Base-by-base conservation (phyloP, 2,797 vertebrate species). In the Cuculus canorus region DNA sequence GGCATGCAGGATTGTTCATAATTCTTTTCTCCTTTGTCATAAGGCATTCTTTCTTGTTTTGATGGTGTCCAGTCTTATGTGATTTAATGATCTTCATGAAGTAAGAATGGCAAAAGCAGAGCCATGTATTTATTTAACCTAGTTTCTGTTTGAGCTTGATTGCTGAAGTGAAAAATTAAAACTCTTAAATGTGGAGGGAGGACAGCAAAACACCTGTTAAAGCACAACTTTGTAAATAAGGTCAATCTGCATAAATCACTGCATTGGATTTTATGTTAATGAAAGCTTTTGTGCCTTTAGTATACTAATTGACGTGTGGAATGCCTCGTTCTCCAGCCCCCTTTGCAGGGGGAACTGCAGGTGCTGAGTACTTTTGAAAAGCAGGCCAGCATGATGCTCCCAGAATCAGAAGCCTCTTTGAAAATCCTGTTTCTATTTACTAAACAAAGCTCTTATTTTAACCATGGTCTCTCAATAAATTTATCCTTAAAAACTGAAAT, bases 401-500 rank as follows among this genome's bases (percentile, higher is more conserved):
- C 71, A 89, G 54, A 82, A 93, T 89, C 76, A 93, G 78, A 92
- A 63, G 43, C 45, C 50, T 88, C 53, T 92, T 87, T 91, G 68
- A 93, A 95, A 91, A 50, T 47, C 54, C 33, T 84, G 63, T 45
- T 92, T 90, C 86, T 95, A 73, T 93, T 96, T 96, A 82, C 48
- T 84, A 95, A 95, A 94, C 71, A 95, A 94, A 94, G 75, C 66
- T 92, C 79, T 94, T 92, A 80, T 80, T 92, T 90, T 92, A 94
- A 64, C 53, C 64, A 68, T 32, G 16, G 25, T 48, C 8, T 93
- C 72, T 96, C 71, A 79, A 47, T 70, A 73, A 88, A 82, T 82
- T 92, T 95, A 76, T 82, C 48, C 28, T 85, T 92, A 76, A 90
- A 76, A 93, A 7, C 63, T 16, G 73, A 79, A 92, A 70, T 52